Conservation (phyloP, 2,113 vertebrate genomes). For the Tangachromis dhanisi region DNA sequence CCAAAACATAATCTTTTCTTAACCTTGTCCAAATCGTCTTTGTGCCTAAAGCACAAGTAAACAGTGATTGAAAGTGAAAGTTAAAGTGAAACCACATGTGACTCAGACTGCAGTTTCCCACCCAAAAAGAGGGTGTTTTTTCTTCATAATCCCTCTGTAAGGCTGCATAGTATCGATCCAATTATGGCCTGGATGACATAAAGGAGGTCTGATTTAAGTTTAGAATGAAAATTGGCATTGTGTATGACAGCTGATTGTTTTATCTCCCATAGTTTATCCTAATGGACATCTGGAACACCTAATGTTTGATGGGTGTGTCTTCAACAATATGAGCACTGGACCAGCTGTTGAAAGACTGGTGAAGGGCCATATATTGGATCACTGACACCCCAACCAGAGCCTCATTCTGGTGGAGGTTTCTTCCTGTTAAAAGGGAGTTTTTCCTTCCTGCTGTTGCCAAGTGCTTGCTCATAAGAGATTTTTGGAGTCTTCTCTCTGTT, state of each 20-base stretch:
- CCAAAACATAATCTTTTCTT: not conserved
- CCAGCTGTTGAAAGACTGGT: not conserved
- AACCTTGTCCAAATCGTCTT: not conserved
- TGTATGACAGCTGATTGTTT: not conserved
- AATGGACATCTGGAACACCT: not conserved
- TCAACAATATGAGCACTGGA: not conserved
- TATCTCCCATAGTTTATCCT: not conserved
- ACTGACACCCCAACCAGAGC: not conserved
- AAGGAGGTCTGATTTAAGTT: not conserved
- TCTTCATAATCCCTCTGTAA: not conserved
- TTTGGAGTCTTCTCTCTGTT: not conserved
- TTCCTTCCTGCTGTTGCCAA: not conserved
- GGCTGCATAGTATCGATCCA: not conserved
- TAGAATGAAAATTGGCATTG: not conserved
- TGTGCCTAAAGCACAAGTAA: not conserved
- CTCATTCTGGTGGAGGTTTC: not conserved
- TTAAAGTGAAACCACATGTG: not conserved
- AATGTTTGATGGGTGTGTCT: not conserved
- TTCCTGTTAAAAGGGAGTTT: not conserved
- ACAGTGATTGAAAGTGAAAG: not conserved
- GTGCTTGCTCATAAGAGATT: not conserved
- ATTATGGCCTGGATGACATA: not conserved
- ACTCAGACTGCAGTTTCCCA: not conserved
- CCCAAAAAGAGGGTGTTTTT: not conserved
- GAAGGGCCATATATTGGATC: not conserved